These are phyloP conservation scores for Lycophotia porphyrea DNA, from an alignment of 2,888 invertebrate genomes.

Conservation along the genomic window DNA sequence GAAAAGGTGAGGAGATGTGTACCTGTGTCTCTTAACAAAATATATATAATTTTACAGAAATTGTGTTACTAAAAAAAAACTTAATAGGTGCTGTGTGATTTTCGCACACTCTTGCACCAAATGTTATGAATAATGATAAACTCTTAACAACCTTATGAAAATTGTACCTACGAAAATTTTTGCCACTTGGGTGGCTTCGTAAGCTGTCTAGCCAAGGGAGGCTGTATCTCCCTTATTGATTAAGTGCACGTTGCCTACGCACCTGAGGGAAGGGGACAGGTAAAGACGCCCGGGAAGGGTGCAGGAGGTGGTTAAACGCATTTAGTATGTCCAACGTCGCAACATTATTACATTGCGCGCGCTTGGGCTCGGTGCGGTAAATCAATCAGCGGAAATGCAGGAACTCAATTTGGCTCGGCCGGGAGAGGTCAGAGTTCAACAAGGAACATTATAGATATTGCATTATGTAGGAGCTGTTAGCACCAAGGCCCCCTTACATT, in stretches of 20 bases:
- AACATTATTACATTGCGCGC: constrained; percentile 27
- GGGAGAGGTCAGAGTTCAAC: constrained; percentile 42
- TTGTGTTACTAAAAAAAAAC: background rate
- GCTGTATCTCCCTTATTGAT: constrained; percentile 40
- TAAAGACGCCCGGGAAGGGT: background rate
- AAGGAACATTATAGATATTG: constrained; percentile 8
- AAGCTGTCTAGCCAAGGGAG: background rate
- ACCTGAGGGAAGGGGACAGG: constrained; percentile 10
- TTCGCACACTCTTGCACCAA: background rate
- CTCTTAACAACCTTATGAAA: background rate
- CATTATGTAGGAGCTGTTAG: background rate
- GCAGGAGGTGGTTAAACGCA: background rate
- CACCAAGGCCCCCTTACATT: background rate
- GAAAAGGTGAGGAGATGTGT: constrained; percentile 6
- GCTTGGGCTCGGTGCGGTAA: constrained; percentile 12
- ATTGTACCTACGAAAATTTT: background rate
- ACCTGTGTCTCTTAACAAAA: constrained; percentile 4
- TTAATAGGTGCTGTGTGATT: background rate
- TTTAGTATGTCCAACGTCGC: background rate
- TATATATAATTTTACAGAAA: background rate
- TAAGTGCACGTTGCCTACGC: constrained; percentile 25
- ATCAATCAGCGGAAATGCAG: constrained; percentile 57
- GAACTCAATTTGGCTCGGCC: constrained; percentile 18
- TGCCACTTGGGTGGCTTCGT: background rate
- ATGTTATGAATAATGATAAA: background rate